These are phyloP conservation scores for Phyllotreta striolata DNA, from an alignment of 2,888 invertebrate species.

Conservation along the genomic window DNA sequence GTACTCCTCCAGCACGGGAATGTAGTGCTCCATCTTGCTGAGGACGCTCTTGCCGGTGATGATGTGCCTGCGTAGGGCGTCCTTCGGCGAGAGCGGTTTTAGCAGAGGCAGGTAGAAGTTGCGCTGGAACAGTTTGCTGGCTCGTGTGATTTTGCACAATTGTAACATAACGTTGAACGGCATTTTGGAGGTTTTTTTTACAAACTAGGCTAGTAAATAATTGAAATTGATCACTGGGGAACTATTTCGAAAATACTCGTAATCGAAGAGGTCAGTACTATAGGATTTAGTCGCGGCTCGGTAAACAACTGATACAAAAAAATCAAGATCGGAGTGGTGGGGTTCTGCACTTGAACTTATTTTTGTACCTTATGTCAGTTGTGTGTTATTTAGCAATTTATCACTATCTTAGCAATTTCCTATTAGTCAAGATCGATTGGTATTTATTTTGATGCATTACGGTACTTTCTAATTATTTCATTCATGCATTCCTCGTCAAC, in stretches of 20 bases:
- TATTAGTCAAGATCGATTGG: constrained; percentile 18
- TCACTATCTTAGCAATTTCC: constrained; percentile 13
- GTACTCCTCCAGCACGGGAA: constrained; percentile 73
- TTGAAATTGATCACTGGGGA: constrained; percentile 27
- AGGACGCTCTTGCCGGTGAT: constrained; percentile 82
- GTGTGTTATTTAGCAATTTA: not conserved
- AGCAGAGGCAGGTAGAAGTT: constrained; percentile 84
- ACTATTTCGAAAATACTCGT: constrained; percentile 40
- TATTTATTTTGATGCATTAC: constrained; percentile 1
- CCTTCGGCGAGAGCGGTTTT: constrained; percentile 83
- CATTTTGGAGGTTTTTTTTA: constrained; percentile 50
- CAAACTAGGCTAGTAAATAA: not conserved
- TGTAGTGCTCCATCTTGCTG: constrained; percentile 78
- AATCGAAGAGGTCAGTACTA: constrained; percentile 46
- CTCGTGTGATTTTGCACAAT: constrained; percentile 83
- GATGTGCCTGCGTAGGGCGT: constrained; percentile 79
- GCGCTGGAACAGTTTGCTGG: constrained; percentile 79
- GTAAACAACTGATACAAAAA: constrained; percentile 49
- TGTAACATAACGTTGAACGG: constrained; percentile 66
- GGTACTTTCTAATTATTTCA: constrained; percentile 7
- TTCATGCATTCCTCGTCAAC: not conserved
- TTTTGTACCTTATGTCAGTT: constrained; percentile 42
- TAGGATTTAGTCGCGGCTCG: constrained; percentile 46
- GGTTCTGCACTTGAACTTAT: constrained; percentile 47
- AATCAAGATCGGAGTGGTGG: constrained; percentile 42